phyloP scores from a whole-genome alignment of 2,797 vertebrate genomes.

The Amniataba percoides region DNA sequence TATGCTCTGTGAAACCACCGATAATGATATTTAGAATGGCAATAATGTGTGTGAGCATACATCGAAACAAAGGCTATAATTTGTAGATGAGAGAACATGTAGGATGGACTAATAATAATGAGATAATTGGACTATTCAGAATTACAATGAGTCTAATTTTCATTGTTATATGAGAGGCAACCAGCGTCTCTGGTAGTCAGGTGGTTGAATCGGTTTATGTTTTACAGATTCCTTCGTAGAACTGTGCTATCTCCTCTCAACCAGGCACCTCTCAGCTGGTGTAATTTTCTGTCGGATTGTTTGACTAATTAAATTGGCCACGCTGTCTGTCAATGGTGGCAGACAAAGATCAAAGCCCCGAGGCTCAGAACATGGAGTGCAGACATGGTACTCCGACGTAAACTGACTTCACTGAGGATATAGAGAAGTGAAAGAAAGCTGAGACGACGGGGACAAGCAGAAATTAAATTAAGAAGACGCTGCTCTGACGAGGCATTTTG shows the following conservation, averaged over 20 bases:
- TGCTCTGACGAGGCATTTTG: constrained; percentile 1
- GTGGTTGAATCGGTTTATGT: constrained; percentile 3
- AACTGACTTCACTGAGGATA: not conserved
- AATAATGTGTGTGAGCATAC: constrained; percentile 33
- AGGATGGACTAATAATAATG: constrained; percentile 32
- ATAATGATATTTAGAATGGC: constrained; percentile 36
- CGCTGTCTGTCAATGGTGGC: constrained; percentile 18
- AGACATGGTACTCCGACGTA: constrained; percentile 24
- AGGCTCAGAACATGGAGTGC: constrained; percentile 39
- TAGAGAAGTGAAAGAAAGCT: constrained; percentile 1
- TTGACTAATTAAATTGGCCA: constrained; percentile 52
- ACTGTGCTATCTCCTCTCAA: constrained; percentile 23
- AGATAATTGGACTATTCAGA: constrained; percentile 47
- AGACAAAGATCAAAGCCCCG: constrained; percentile 43
- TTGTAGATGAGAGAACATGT: constrained; percentile 37
- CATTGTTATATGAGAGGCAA: constrained; percentile 14
- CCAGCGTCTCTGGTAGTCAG: constrained; percentile 8
- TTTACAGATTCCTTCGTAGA: constrained; percentile 30
- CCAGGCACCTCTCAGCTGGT: constrained; percentile 25
- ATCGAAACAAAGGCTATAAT: constrained; percentile 50
- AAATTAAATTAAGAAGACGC: constrained; percentile 25
- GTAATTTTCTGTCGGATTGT: constrained; percentile 40
- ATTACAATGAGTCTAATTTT: constrained; percentile 40
- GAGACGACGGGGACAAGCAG: not conserved
- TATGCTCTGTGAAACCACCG: constrained; percentile 23